These are phyloP conservation scores for Campaea margaritaria DNA, from an alignment of 2,888 invertebrate genomes.

Conservation along the genomic window DNA sequence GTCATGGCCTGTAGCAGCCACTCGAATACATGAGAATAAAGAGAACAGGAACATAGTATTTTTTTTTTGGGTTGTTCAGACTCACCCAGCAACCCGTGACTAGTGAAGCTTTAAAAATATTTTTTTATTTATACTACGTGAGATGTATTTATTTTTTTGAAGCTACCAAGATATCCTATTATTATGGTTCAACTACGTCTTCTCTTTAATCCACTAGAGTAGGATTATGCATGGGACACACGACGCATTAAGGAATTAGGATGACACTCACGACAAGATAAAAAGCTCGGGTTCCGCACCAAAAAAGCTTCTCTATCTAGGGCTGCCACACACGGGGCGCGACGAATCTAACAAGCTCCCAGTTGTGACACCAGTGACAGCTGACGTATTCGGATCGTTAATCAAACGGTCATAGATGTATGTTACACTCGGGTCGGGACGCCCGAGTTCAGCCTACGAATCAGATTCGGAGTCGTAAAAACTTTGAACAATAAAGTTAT, in stretches of 20 bases:
- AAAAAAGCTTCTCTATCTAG: conserved; percentile 76
- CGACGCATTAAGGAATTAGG: conserved; percentile 65
- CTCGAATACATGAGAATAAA: too few species aligned
- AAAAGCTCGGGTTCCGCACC: conserved; percentile 69
- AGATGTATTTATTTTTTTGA: too few species aligned
- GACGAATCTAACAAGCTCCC: conserved; percentile 79
- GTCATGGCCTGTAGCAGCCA: too few species aligned
- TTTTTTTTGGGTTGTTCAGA: too few species aligned
- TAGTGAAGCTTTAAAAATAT: too few species aligned
- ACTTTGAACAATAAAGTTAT: conserved; percentile 44
- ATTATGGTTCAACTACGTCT: conserved; percentile 23
- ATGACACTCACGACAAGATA: conserved; percentile 62
- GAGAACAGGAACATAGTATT: too few species aligned
- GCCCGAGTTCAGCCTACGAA: conserved; percentile 34
- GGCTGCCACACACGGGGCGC: conserved; percentile 69
- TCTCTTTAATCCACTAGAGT: conserved; percentile 27
- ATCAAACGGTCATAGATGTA: conserved; percentile 75
- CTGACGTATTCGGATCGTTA: conserved; percentile 82
- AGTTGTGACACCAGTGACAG: conserved; percentile 82
- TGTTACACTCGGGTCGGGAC: conserved; percentile 59
- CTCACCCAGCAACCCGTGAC: too few species aligned
- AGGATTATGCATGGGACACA: conserved; percentile 50
- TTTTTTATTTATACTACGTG: too few species aligned
- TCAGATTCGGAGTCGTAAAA: conserved; percentile 43
- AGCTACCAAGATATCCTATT: background rate